Evolutionary conservation across 2,888 invertebrate genomes (phyloP), one percentile per base, ranked within the genome.

Genomic region (Parochlus steinenii): DNA sequence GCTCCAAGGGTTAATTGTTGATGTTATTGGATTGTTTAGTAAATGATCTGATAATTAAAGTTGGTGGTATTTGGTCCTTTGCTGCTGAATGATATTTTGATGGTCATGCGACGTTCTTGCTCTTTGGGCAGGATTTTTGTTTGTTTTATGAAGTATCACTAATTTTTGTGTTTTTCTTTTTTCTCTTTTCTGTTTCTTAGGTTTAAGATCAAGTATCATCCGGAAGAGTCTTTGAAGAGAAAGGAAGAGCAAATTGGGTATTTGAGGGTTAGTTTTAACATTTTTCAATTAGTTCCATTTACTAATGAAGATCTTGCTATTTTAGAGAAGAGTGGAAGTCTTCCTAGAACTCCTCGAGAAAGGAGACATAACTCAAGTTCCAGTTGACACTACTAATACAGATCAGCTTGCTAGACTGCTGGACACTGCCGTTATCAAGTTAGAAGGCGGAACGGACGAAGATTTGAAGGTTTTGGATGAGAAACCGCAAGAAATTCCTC

Each of bases 131-230:
- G 28, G 15, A 15, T 15, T 14, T 28, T 15, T 3, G 7, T 28
- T 28, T 10, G 2, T 12, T 28, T 4, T 6, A 27, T 2, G n/a
- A n/a, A 30, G 11, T 17, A 3, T n/a, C 3, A 30, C 3, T 30
- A 7, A 6, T 17, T 19, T 5, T 3, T 14, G n/a, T n/a, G n/a
- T 14, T 17, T 30, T 30, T 30, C 5, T 30, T 17, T 10, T 27
- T 11, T 27, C 27, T 30, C 30, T 14, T 25, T 34, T 37, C 15
- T 35, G 27, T 43, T 44, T 44, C 40, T 39, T 63, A 98, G 98
- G 97, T 98, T 98, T 71, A 92, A 93, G 63, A 76, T 85, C 47
- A 97, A 97, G 65, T 99, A 97, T 54, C 97, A 98, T 58, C 98
- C 98, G 3, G 90, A 92, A 58, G 95, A 97, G 52, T 86, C 86